These are phyloP conservation scores for Motacilla tschutschensis DNA, from an alignment of 2,113 vertebrate genomes.

Conservation along the genomic window DNA sequence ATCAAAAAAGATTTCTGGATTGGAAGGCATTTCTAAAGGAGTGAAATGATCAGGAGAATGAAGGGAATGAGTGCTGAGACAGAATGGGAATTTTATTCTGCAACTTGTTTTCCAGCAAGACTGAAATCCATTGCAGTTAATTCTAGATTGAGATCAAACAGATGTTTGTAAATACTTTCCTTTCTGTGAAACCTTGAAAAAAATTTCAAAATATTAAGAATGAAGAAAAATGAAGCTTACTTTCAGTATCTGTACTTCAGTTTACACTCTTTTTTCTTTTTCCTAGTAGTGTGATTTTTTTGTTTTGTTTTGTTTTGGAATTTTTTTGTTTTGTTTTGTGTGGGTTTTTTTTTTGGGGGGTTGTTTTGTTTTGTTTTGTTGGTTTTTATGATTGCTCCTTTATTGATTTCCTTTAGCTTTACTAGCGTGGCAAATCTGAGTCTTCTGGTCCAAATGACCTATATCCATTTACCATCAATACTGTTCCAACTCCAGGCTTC, in stretches of 20 bases:
- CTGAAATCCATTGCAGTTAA: background rate
- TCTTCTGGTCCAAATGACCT: constrained; percentile 15
- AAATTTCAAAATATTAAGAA: background rate
- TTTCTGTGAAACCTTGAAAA: background rate
- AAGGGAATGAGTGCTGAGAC: background rate
- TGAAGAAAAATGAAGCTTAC: background rate
- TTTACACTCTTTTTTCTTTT: background rate
- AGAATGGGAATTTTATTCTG: background rate
- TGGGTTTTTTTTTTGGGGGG: background rate
- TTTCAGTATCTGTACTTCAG: background rate
- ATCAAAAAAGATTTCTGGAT: background rate
- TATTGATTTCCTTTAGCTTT: constrained; percentile 39
- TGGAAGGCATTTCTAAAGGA: background rate
- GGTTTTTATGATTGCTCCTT: background rate
- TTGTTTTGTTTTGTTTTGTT: no score
- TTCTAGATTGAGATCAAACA: background rate
- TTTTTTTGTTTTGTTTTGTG: no score
- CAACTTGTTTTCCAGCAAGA: background rate
- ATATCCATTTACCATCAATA: constrained; percentile 47
- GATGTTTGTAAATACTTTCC: background rate
- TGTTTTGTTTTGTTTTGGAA: no score
- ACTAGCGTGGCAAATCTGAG: background rate
- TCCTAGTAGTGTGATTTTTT: background rate
- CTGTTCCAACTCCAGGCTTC: constrained; percentile 4
- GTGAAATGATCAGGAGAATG: background rate